These are phyloP conservation scores for Eublepharis macularius DNA, from an alignment of 2,113 vertebrate species.

Conservation along the genomic window DNA sequence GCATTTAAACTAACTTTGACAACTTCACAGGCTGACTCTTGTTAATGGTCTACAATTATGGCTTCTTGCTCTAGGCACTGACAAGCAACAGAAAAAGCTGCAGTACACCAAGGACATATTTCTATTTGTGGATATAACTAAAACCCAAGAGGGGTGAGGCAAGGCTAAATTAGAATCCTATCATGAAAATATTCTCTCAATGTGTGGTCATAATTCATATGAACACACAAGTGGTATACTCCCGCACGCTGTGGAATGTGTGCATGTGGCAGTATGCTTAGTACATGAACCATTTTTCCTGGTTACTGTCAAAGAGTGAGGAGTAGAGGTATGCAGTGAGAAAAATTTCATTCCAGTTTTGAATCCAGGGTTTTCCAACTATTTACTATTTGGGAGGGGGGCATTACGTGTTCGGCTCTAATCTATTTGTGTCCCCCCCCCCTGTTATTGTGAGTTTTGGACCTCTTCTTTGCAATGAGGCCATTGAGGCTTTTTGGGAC, in stretches of 20 bases:
- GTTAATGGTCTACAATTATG: neutral
- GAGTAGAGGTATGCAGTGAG: too few relatives aligned
- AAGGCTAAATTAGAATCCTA: neutral
- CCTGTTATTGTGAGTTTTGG: too few relatives aligned
- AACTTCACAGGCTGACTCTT: neutral
- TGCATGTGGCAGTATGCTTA: neutral
- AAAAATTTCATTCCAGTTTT: too few relatives aligned
- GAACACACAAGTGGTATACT: neutral
- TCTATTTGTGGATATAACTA: neutral
- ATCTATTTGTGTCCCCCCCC: too few relatives aligned
- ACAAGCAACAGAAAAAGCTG: neutral
- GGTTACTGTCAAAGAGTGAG: neutral
- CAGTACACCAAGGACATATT: neutral
- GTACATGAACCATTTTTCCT: neutral
- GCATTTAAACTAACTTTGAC: neutral
- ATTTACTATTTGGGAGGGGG: too few relatives aligned
- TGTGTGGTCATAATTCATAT: neutral
- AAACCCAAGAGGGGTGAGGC: neutral
- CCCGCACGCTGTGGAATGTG: neutral
- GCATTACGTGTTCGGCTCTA: too few relatives aligned
- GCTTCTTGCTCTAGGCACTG: neutral
- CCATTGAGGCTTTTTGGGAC: too few relatives aligned
- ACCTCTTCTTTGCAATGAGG: too few relatives aligned
- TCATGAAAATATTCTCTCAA: neutral
- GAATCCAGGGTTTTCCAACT: too few relatives aligned